Base-by-base conservation (phyloP, 1,140 invertebrate species). In the Drosophila trapezifrons region DNA sequence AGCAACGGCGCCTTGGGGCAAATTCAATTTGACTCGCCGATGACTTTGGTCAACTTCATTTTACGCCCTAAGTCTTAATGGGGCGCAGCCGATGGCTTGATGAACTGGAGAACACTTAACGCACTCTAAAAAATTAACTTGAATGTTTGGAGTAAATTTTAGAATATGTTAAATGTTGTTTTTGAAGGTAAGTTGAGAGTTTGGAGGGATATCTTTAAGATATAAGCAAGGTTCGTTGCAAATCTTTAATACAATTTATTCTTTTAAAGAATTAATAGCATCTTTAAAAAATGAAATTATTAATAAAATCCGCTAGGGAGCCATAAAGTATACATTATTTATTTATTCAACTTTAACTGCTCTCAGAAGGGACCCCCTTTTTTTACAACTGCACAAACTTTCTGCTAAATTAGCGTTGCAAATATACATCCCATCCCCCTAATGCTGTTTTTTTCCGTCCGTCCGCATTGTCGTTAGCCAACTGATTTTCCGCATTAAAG, bases 401-500 rank as follows among this genome's bases (percentile, higher is more conserved):
- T 58, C 47, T 80, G 84, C 67, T 71, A 87, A 87, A 87, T 87
- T 87, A 87, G 83, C 83, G 62, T 89, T 89, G 84, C 83, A 87
- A 87, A 87, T 89, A 74, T 89, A 22, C 20, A 18, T 18, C 15
- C 15, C 37, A 7, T 6, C 37, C 65, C 63, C 32, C 71, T 63
- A 64, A 63, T 66, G 47, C 71, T 40, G 52, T 52, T 43, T 15
- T 15, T 40, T 38, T 32, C 38, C n/a, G 35, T 35, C 32, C 35
- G 35, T 32, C 40, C 22, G 59, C 75, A 62, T 46, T 65, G 70
- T 79, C 79, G 63, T 86, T 82, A 85, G 71, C 76, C 67, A 80
- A 87, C 79, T 80, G 85, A 89, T 84, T 87, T 89, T 59, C 72
- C 79, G 83, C 87, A 86, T 86, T 89, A 86, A 86, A 86, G 84